phyloP scores from a whole-genome alignment of 2,797 vertebrate genomes.

The Danio choprae region DNA sequence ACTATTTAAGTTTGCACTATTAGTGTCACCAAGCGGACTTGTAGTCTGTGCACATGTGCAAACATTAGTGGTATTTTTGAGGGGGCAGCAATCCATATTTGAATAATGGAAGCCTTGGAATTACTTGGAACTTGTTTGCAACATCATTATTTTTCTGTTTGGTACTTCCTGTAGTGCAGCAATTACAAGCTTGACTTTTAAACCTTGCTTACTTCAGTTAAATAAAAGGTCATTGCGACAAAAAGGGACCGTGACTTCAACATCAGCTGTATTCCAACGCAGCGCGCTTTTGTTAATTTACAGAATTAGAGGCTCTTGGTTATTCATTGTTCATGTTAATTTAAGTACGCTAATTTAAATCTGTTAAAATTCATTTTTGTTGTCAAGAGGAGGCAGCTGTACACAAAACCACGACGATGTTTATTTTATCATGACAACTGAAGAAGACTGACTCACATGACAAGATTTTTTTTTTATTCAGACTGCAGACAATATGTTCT shows the following conservation, averaged over 20 bases:
- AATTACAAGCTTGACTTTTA: slow-evolving; percentile 10
- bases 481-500: not conserved
- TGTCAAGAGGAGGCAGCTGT: slow-evolving; percentile 53
- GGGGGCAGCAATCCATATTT: not conserved
- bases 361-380: slow-evolving; percentile 54
- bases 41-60: not conserved
- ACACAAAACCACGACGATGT: slow-evolving; percentile 39
- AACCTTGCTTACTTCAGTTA: slow-evolving; percentile 5
- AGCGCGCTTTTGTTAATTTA: not conserved
- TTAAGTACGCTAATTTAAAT: slow-evolving; percentile 58
- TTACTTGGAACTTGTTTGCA: slow-evolving; percentile 2
- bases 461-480: slow-evolving; percentile 25
- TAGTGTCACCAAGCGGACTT: not conserved
- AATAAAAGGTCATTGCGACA: not conserved
- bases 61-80: not conserved
- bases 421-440: slow-evolving; percentile 63
- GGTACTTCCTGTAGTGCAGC: not conserved
- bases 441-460: slow-evolving; percentile 49
- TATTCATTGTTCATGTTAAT: slow-evolving; percentile 50
- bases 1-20: not conserved
- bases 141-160: not conserved
- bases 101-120: not conserved
- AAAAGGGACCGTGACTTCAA: not conserved
- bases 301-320: slow-evolving; percentile 26
- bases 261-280: not conserved